A percentile compares a stretch with the other conserved stretches of the same genome.
These are phyloP conservation scores for Ursus arctos DNA, from an alignment of 2,113 vertebrate genomes.

Conservation along the genomic window DNA sequence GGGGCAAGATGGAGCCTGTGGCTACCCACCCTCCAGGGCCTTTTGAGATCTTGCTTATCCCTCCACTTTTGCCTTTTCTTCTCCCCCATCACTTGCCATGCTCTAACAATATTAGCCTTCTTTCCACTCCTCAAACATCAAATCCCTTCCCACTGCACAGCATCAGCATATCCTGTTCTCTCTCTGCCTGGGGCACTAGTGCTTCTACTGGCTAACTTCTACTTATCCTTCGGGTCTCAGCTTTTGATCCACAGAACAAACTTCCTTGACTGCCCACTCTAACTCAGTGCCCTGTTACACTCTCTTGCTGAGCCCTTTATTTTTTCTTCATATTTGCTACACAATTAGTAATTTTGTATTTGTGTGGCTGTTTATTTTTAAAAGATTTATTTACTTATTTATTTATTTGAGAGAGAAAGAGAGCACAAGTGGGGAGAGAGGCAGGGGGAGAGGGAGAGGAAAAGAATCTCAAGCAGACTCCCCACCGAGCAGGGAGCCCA, in stretches of 20 bases:
- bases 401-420: background rate
- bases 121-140: background rate
- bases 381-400: background rate
- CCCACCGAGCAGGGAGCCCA: background rate
- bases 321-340: background rate
- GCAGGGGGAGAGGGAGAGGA: background rate
- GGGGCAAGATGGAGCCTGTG: background rate
- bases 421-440: background rate
- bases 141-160: background rate
- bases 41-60: background rate
- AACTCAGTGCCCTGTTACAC: background rate
- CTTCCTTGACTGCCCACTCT: background rate
- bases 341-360: background rate
- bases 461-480: background rate
- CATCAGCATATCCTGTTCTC: background rate
- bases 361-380: background rate
- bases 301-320: background rate
- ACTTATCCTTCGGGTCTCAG: background rate
- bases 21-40: background rate
- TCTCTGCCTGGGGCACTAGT: background rate
- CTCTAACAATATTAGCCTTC: background rate
- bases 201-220: background rate
- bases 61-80: background rate
- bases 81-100: accelerated
- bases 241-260: background rate